A percentile compares a stretch with the other conserved stretches of the same genome.
phyloP scores from a whole-genome alignment of 2,797 vertebrate genomes.

The Steatocranus sp. region DNA sequence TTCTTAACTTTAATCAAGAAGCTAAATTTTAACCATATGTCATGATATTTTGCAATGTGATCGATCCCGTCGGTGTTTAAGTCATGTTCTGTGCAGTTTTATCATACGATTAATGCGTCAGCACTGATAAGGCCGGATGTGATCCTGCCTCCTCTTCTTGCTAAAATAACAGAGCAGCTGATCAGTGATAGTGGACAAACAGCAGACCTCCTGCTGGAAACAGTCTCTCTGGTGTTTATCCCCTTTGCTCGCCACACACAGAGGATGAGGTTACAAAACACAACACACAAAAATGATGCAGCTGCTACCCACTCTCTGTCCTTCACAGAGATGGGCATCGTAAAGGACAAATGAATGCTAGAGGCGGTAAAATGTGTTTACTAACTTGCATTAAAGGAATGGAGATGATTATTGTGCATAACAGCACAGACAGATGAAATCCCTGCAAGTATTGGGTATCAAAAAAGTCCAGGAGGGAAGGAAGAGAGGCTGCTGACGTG shows the following conservation, averaged over 20 bases:
- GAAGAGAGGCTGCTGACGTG: background rate
- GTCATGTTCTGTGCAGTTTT: background rate
- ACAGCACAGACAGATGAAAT: background rate
- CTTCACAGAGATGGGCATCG: background rate
- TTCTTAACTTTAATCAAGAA: background rate
- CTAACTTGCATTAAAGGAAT: background rate
- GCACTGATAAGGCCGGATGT: background rate
- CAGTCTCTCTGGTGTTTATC: background rate
- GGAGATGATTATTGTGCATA: background rate
- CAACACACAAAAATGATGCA: background rate
- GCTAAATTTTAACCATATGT: slow-evolving; percentile 27
- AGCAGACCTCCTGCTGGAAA: slow-evolving; percentile 16
- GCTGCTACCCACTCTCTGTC: background rate
- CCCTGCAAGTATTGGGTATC: background rate
- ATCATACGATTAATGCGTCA: background rate
- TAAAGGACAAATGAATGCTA: background rate
- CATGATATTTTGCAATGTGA: background rate
- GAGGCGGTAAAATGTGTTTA: background rate
- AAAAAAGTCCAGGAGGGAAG: background rate
- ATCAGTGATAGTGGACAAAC: background rate
- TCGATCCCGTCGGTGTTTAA: background rate
- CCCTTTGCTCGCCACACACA: background rate
- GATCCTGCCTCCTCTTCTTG: slow-evolving; percentile 1
- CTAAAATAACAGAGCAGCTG: background rate
- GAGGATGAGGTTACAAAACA: slow-evolving; percentile 3